phyloP scores from a whole-genome alignment of 2,888 invertebrate genomes.

The Caenorhabditis sp. region DNA sequence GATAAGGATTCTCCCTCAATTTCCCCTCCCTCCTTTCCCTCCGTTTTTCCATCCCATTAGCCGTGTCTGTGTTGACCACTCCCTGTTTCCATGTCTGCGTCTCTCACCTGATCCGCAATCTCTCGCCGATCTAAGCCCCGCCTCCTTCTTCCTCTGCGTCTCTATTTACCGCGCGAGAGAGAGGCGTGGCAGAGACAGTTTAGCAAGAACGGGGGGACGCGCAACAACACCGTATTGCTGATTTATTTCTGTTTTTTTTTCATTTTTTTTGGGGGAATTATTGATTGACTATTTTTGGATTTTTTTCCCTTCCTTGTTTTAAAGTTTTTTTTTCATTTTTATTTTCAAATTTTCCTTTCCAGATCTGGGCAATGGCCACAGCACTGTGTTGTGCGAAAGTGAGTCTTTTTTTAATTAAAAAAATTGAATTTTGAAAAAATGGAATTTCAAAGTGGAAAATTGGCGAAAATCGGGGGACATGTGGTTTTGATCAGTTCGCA shows the following conservation, averaged over 20 bases:
- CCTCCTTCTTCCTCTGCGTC: slow-evolving; percentile 37
- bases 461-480: not conserved
- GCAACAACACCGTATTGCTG: not conserved
- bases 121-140: slow-evolving; percentile 17
- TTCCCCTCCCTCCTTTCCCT: not conserved
- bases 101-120: not conserved
- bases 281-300: not conserved
- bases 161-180: not conserved
- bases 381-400: slow-evolving; percentile 42
- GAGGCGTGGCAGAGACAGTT: slow-evolving; percentile 36
- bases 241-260: not conserved
- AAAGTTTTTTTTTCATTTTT: not conserved
- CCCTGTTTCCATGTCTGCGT: slow-evolving; percentile 16
- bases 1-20: too few species aligned
- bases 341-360: slow-evolving; percentile 11
- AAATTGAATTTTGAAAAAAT: slow-evolving; percentile 2
- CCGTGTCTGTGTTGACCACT: slow-evolving; percentile 44
- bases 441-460: not conserved
- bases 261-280: not conserved
- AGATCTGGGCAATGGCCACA: slow-evolving; percentile 43
- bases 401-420: slow-evolving; percentile 20
- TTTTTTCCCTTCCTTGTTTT: not conserved
- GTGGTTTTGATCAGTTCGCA: slow-evolving; percentile 37
- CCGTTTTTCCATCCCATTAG: slow-evolving; percentile 26
- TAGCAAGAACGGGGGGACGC: slow-evolving; percentile 10